Evolutionary conservation across 2,888 invertebrate species (phyloP).

Genomic region (Amblyteles armatorius): DNA sequence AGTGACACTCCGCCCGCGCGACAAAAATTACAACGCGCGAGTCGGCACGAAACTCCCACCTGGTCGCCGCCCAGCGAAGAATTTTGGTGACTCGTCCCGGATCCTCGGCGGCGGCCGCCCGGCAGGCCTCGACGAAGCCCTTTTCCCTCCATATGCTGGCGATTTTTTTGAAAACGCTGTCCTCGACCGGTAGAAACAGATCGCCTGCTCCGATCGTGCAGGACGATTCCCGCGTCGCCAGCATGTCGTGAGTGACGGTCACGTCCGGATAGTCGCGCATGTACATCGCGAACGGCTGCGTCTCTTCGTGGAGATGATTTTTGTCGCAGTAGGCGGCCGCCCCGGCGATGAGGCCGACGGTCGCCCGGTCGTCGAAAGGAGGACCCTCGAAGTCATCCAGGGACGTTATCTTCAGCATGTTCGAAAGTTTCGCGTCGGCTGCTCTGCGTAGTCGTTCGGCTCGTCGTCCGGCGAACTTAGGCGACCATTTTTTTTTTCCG

Average conservation of each 20-base stretch:
- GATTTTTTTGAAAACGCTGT: slow-evolving; percentile 91
- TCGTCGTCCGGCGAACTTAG: too few relatives aligned
- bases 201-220: slow-evolving; percentile 85
- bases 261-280: slow-evolving; percentile 89
- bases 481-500: background rate
- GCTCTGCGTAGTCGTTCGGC: background rate
- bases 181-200: slow-evolving; percentile 88
- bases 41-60: slow-evolving; percentile 69
- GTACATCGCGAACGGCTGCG: slow-evolving; percentile 77
- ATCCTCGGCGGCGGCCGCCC: slow-evolving; percentile 87
- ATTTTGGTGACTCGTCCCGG: slow-evolving; percentile 85
- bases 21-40: too few relatives aligned
- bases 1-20: too few relatives aligned
- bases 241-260: slow-evolving; percentile 88
- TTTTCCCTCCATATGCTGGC: slow-evolving; percentile 92
- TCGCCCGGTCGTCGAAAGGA: slow-evolving; percentile 72
- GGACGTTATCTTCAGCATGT: slow-evolving; percentile 78
- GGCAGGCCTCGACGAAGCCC: slow-evolving; percentile 90
- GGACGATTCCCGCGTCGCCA: slow-evolving; percentile 86
- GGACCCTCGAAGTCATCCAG: slow-evolving; percentile 78
- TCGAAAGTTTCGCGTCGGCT: slow-evolving; percentile 10
- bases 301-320: slow-evolving; percentile 77
- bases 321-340: slow-evolving; percentile 73
- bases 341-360: slow-evolving; percentile 74
- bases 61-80: slow-evolving; percentile 82